Percentiles rank a stretch among this genome's conserved stretches.
Conservation (phyloP, 2,888 invertebrate species). For the Acrobeloides nanus region DNA sequence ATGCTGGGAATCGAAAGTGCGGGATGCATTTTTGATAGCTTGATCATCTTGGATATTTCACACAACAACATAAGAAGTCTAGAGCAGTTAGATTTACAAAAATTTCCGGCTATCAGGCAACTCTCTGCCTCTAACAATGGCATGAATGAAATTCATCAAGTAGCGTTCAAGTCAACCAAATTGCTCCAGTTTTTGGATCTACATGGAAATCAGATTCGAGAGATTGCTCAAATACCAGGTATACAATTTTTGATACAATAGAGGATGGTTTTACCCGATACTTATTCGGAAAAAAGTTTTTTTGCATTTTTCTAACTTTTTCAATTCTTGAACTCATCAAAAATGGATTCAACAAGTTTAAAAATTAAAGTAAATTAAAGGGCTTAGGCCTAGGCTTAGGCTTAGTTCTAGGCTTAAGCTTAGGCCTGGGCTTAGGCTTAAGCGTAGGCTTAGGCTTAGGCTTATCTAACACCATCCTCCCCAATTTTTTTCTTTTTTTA, state of each 20-base stretch:
- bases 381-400: too few relatives aligned
- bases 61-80: conserved; percentile 32
- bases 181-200: conserved; percentile 39
- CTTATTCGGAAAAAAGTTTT: background rate
- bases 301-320: background rate
- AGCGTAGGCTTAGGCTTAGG: too few relatives aligned
- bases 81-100: conserved; percentile 20
- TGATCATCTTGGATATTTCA: conserved; percentile 45
- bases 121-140: conserved; percentile 30
- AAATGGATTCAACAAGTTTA: too few relatives aligned
- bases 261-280: background rate
- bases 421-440: too few relatives aligned
- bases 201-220: conserved; percentile 26
- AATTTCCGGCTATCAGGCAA: conserved; percentile 29
- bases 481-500: too few relatives aligned
- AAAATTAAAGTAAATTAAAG: too few relatives aligned
- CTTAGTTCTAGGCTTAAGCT: too few relatives aligned
- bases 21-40: conserved; percentile 33
- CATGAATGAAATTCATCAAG: conserved; percentile 20
- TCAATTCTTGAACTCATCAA: background rate
- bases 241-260: background rate
- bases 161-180: conserved; percentile 16
- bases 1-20: conserved; percentile 16
- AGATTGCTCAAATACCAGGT: conserved; percentile 23
- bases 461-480: too few relatives aligned